These are phyloP conservation scores for Pachyrhynchus sulphureomaculatus DNA, from an alignment of 1,140 invertebrate genomes.

Conservation along the genomic window DNA sequence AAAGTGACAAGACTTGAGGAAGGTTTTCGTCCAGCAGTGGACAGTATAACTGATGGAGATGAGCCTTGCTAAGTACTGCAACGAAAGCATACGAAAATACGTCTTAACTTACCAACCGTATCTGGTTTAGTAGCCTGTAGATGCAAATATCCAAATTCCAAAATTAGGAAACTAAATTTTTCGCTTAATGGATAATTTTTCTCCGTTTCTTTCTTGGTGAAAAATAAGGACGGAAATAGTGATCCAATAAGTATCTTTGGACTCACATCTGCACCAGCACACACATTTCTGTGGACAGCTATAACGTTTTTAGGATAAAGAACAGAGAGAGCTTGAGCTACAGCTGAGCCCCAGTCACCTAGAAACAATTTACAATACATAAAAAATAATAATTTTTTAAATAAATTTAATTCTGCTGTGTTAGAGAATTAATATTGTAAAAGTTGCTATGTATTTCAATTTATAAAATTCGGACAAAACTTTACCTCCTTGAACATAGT, in stretches of 20 bases:
- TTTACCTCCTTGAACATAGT: conserved; percentile 85
- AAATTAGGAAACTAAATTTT: not conserved
- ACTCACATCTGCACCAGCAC: not conserved
- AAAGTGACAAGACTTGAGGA: too few species aligned
- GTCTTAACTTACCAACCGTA: conserved; percentile 78
- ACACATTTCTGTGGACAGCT: conserved; percentile 69
- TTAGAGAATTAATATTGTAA: too few species aligned
- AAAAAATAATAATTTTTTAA: too few species aligned
- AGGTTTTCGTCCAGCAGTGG: too few species aligned
- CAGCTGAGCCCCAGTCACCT: too few species aligned
- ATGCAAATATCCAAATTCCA: conserved; percentile 80
- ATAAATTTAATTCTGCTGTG: too few species aligned
- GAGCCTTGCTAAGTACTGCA: not conserved
- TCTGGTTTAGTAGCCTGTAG: too few species aligned
- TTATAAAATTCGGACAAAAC: too few species aligned
- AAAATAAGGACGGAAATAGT: conserved; percentile 1
- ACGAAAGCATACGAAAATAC: not conserved
- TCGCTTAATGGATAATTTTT: not conserved
- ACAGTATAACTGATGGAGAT: too few species aligned
- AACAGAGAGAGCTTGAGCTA: conserved; percentile 63
- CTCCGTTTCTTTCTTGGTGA: conserved; percentile 1
- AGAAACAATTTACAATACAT: conserved; percentile 57
- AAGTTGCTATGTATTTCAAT: too few species aligned
- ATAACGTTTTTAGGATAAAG: too few species aligned
- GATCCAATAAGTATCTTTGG: not conserved